phyloP scores from a whole-genome alignment of 2,888 invertebrate genomes.

The Lasioglossum calceatum region DNA sequence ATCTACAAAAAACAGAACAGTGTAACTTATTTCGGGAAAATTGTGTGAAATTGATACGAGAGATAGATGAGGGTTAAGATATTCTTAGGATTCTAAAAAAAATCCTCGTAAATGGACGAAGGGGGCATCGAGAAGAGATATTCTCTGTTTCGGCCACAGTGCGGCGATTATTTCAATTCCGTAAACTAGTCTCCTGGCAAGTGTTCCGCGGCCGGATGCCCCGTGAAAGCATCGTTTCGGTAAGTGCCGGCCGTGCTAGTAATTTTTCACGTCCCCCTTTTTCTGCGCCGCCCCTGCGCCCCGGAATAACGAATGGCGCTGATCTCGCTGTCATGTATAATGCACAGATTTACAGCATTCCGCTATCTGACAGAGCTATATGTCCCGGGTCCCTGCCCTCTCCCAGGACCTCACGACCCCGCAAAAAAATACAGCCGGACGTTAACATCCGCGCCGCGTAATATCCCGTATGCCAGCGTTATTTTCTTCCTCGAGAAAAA shows the following conservation, averaged over 20 bases:
- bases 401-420: slow-evolving; percentile 22
- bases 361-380: slow-evolving; percentile 70
- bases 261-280: slow-evolving; percentile 70
- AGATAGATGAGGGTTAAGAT: too few relatives aligned
- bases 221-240: slow-evolving; percentile 64
- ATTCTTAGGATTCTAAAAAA: too few relatives aligned
- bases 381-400: slow-evolving; percentile 38
- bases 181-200: slow-evolving; percentile 59
- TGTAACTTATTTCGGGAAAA: too few relatives aligned
- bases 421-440: slow-evolving; percentile 36
- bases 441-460: slow-evolving; percentile 71
- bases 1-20: too few relatives aligned
- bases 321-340: slow-evolving; percentile 76
- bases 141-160: neutral
- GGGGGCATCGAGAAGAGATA: neutral
- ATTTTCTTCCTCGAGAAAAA: slow-evolving; percentile 63
- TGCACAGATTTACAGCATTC: slow-evolving; percentile 78
- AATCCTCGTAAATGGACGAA: too few relatives aligned
- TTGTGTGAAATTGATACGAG: too few relatives aligned
- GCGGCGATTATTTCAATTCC: slow-evolving; percentile 60
- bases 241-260: slow-evolving; percentile 67
- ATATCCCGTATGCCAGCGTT: slow-evolving; percentile 72
- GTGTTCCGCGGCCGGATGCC: slow-evolving; percentile 49
- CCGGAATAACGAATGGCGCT: slow-evolving; percentile 72
- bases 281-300: slow-evolving; percentile 30